A percentile compares a stretch with the other conserved stretches of the same genome.
Evolutionary conservation across 2,113 vertebrate genomes (phyloP).

Genomic region (Bujurquina vittata): DNA sequence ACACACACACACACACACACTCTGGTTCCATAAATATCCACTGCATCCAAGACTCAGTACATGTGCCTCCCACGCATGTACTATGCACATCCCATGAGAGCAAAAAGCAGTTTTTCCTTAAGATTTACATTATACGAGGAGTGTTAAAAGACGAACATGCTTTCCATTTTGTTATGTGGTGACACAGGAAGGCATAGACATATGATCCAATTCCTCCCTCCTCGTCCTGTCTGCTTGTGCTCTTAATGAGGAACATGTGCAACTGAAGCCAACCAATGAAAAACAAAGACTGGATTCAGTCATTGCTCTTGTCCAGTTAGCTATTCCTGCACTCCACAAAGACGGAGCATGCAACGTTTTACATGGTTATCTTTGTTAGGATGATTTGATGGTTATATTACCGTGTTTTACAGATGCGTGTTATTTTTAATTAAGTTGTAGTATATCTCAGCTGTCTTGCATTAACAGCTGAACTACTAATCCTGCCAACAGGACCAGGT

Average conservation of each 20-base stretch:
- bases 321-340: constrained; percentile 36
- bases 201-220: constrained; percentile 60
- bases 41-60: constrained; percentile 39
- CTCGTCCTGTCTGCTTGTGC: constrained; percentile 65
- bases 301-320: constrained; percentile 51
- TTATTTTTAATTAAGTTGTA: constrained; percentile 53
- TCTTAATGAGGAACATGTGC: constrained; percentile 80
- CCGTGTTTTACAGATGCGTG: constrained; percentile 15
- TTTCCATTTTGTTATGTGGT: constrained; percentile 42
- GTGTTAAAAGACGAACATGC: constrained; percentile 9
- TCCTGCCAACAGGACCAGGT: constrained; percentile 62
- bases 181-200: constrained; percentile 59
- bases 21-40: constrained; percentile 61
- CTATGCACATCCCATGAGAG: constrained; percentile 29
- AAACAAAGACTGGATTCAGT: constrained; percentile 56
- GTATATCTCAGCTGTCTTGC: constrained; percentile 40
- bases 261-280: constrained; percentile 70
- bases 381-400: constrained; percentile 18
- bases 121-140: constrained; percentile 29
- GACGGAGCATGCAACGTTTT: constrained; percentile 16
- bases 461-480: constrained; percentile 59
- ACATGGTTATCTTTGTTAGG: constrained; percentile 21
- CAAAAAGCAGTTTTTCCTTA: constrained; percentile 16
- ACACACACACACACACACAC: constrained; percentile 20
- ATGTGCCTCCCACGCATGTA: constrained; percentile 21